Evolutionary conservation across 1,140 invertebrate genomes (phyloP).

Genomic region (Drosophila carrolli): DNA sequence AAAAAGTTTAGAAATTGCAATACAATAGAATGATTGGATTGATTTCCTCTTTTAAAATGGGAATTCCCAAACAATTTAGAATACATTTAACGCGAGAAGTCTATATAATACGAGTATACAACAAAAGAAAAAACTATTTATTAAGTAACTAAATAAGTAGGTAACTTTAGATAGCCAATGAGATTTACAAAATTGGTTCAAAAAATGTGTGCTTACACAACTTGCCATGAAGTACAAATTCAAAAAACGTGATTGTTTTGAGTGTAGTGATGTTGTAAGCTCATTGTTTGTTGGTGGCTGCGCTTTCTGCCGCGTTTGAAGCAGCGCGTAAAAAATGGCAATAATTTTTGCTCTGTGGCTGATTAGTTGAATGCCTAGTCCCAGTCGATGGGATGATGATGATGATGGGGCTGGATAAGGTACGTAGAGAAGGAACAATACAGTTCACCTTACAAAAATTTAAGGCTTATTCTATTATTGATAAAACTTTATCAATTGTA

Average conservation of each 20-base stretch:
- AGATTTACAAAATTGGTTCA: too few relatives aligned
- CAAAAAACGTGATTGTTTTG: background rate
- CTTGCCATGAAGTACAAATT: too few relatives aligned
- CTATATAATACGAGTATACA: background rate
- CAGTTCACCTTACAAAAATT: conserved; percentile 6
- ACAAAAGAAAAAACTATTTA: background rate
- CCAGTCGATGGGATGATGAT: conserved; percentile 44
- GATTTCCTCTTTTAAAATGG: too few relatives aligned
- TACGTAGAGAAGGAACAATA: background rate
- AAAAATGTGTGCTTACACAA: too few relatives aligned
- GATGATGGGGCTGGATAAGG: conserved; percentile 22
- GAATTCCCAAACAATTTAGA: too few relatives aligned
- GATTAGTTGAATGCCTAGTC: conserved; percentile 75
- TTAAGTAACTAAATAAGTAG: background rate
- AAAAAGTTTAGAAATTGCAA: conserved; percentile 6
- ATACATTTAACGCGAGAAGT: too few relatives aligned
- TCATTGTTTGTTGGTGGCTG: conserved; percentile 51
- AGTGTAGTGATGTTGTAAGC: conserved; percentile 26
- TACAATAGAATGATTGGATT: too few relatives aligned
- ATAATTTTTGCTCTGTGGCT: conserved; percentile 80
- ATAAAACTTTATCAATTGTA: background rate
- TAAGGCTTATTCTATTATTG: background rate
- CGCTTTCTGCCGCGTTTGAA: conserved; percentile 73
- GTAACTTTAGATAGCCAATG: too few relatives aligned
- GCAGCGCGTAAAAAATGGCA: conserved; percentile 82